Conservation (phyloP, 2,113 vertebrate genomes). For the Psephotus haematonotus region DNA sequence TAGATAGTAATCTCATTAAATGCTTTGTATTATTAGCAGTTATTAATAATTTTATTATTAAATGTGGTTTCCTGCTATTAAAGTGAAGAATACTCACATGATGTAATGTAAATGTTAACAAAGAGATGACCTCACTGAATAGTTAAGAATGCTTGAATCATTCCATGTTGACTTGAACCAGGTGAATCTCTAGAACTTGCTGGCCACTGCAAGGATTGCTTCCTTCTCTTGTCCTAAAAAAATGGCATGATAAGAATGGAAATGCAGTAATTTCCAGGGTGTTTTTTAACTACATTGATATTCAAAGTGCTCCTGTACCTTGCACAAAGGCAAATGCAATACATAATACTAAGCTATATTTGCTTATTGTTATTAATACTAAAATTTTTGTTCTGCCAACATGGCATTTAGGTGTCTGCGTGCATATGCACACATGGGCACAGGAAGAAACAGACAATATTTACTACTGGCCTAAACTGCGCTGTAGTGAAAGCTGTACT, state of each 20-base stretch:
- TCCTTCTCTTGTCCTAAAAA: background rate
- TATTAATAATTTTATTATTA: background rate
- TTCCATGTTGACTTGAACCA: background rate
- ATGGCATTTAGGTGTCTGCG: background rate
- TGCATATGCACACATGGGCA: background rate
- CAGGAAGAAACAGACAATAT: background rate
- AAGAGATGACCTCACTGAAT: background rate
- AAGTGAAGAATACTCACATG: background rate
- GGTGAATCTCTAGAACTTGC: background rate
- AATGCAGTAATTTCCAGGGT: background rate
- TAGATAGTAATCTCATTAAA: background rate
- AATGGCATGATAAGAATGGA: background rate
- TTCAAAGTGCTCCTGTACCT: background rate
- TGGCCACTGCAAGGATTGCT: background rate
- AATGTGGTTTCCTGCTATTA: background rate
- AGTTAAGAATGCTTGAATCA: background rate
- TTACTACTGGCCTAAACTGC: background rate
- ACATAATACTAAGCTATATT: background rate
- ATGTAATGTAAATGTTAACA: background rate
- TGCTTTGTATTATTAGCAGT: background rate
- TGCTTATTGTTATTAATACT: background rate
- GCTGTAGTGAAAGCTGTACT: constrained; percentile 22
- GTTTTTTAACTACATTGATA: background rate
- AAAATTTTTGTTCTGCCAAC: background rate
- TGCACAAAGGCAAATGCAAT: background rate